These are phyloP conservation scores for Helostoma temminkii DNA, from an alignment of 2,797 vertebrate genomes.

Conservation along the genomic window DNA sequence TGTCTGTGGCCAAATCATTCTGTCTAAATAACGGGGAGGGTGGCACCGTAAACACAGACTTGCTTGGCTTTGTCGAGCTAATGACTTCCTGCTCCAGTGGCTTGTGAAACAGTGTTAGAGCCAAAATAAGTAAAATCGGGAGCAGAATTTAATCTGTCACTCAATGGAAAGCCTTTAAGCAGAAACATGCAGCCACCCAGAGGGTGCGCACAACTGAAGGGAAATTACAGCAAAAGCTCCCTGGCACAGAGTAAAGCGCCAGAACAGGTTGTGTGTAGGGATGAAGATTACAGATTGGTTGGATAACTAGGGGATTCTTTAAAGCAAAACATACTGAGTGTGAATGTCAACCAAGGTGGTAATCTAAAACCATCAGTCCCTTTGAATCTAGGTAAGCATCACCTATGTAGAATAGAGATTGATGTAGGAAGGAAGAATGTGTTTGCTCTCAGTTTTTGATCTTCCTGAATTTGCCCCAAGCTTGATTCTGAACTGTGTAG, in stretches of 20 bases:
- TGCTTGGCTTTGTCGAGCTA: constrained; percentile 77
- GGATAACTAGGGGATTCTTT: constrained; percentile 76
- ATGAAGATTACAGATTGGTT: constrained; percentile 74
- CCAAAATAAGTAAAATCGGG: constrained; percentile 77
- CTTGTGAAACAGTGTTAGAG: constrained; percentile 78
- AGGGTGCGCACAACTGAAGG: constrained; percentile 69
- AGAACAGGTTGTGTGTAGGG: constrained; percentile 72
- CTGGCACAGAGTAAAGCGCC: constrained; percentile 53
- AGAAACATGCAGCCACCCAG: constrained; percentile 77
- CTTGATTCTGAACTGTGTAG: constrained; percentile 62
- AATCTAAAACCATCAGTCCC: constrained; percentile 74
- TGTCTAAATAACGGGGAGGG: constrained; percentile 74
- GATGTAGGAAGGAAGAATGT: constrained; percentile 69
- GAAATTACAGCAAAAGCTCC: constrained; percentile 77
- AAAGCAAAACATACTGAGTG: constrained; percentile 61
- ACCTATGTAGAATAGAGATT: constrained; percentile 67
- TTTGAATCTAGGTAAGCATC: constrained; percentile 68
- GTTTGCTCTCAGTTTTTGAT: constrained; percentile 67
- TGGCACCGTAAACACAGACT: constrained; percentile 76
- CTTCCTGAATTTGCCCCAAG: constrained; percentile 68
- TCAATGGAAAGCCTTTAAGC: constrained; percentile 83
- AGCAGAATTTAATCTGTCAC: constrained; percentile 82
- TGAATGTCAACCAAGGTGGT: constrained; percentile 77
- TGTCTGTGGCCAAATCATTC: constrained; percentile 62
- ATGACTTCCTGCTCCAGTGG: constrained; percentile 80